phyloP scores from a whole-genome alignment of 92 coral and sea anemone genomes.

The Bergia sp. region DNA sequence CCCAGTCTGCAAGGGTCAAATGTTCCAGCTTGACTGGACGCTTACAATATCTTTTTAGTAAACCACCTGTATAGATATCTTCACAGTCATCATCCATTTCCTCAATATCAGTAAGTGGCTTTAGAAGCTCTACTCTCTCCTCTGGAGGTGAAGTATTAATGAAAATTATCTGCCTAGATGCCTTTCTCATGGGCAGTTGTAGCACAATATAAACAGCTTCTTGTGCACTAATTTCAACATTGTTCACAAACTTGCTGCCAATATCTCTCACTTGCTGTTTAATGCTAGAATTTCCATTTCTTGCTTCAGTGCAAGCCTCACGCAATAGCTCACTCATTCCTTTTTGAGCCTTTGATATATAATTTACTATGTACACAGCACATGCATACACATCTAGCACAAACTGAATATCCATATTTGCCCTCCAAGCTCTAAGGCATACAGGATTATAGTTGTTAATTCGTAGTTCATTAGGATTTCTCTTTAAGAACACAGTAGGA shows the following conservation, averaged over 20 bases:
- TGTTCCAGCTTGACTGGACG: slow-evolving; percentile 49
- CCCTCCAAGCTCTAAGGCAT: slow-evolving; percentile 66
- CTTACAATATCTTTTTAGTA: slow-evolving; percentile 53
- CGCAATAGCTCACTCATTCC: slow-evolving; percentile 58
- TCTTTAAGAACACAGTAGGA: slow-evolving; percentile 32
- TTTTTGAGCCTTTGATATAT: slow-evolving; percentile 63
- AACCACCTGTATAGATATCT: slow-evolving; percentile 47
- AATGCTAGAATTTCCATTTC: slow-evolving; percentile 30
- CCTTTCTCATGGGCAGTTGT: slow-evolving; percentile 34
- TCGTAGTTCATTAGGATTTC: slow-evolving; percentile 57
- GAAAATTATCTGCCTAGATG: slow-evolving; percentile 28
- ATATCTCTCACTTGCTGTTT: slow-evolving; percentile 51
- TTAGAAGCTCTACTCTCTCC: slow-evolving; percentile 45
- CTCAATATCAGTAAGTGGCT: slow-evolving; percentile 22
- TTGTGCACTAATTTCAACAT: background rate
- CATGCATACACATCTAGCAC: slow-evolving; percentile 73
- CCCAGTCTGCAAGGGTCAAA: slow-evolving; percentile 62
- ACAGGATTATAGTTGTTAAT: slow-evolving; percentile 41
- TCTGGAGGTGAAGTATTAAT: slow-evolving; percentile 42
- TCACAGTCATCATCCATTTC: slow-evolving; percentile 35
- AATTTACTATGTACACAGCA: slow-evolving; percentile 63
- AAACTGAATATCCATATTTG: background rate
- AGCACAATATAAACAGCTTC: slow-evolving; percentile 4
- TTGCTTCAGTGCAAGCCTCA: background rate
- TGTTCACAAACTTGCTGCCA: slow-evolving; percentile 18